Conservation (phyloP, 2,113 vertebrate species). For the Hucho hucho region DNA sequence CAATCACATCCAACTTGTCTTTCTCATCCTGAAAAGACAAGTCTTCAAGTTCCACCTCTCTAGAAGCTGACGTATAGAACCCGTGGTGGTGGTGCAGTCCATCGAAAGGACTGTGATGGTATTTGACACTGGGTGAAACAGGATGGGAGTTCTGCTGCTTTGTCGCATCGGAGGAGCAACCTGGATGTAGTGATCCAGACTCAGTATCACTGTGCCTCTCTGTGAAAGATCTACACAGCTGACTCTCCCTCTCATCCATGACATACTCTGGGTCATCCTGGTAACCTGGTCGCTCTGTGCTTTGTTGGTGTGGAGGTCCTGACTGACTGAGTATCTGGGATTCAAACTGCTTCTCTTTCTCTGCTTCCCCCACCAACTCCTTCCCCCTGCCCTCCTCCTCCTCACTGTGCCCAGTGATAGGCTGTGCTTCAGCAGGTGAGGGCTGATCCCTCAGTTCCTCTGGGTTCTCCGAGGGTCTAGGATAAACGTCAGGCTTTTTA, state of each 20-base stretch:
- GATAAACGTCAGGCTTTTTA: not conserved
- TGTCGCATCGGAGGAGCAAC: too few species aligned
- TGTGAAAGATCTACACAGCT: slow-evolving; percentile 46
- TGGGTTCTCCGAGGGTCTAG: too few species aligned
- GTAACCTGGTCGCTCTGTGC: slow-evolving; percentile 4
- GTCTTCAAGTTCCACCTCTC: slow-evolving; percentile 9
- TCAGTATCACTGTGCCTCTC: slow-evolving; percentile 27
- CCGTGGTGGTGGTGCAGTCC: slow-evolving; percentile 39
- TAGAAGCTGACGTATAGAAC: slow-evolving; percentile 34
- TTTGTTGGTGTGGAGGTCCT: not conserved
- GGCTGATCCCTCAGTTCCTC: too few species aligned
- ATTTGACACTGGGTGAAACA: slow-evolving; percentile 34
- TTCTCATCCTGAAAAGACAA: slow-evolving; percentile 31
- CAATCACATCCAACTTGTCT: slow-evolving; percentile 21
- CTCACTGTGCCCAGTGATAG: too few species aligned
- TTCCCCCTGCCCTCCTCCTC: slow-evolving; percentile 31
- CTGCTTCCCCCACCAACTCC: too few species aligned
- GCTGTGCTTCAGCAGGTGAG: too few species aligned
- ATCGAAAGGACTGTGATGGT: slow-evolving; percentile 34
- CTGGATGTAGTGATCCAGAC: not conserved
- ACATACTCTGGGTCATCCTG: slow-evolving; percentile 14
- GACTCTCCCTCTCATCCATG: slow-evolving; percentile 22
- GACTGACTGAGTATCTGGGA: slow-evolving; percentile 6
- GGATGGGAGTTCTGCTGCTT: not conserved
- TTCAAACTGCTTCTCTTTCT: slow-evolving; percentile 38